A percentile compares a stretch with the other conserved stretches of the same genome.
Conservation (phyloP, 2,113 vertebrate genomes). For the Grammomys dolichurus region DNA sequence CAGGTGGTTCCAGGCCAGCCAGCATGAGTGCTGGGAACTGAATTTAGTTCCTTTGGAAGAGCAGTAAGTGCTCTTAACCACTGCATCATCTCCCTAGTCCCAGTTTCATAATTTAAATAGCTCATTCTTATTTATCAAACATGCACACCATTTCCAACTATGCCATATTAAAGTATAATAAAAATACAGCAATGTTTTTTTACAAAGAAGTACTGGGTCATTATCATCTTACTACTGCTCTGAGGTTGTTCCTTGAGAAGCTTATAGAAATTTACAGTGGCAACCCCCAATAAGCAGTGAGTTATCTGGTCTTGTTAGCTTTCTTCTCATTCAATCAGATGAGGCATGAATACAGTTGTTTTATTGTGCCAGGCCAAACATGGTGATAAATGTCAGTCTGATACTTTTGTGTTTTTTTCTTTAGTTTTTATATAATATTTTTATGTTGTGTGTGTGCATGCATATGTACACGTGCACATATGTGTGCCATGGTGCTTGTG, state of each 20-base stretch:
- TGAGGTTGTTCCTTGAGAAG: slow-evolving; percentile 49
- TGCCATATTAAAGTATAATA: slow-evolving; percentile 23
- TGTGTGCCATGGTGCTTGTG: not conserved
- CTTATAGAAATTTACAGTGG: not conserved
- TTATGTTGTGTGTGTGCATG: not conserved
- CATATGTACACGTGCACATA: not conserved
- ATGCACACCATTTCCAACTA: not conserved
- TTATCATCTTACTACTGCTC: not conserved
- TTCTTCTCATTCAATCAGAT: slow-evolving; percentile 38
- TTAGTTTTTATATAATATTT: not conserved
- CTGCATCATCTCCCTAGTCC: not conserved
- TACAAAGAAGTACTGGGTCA: not conserved
- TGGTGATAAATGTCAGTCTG: not conserved
- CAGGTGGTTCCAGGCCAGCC: not conserved
- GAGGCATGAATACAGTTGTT: not conserved
- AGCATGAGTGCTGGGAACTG: not conserved
- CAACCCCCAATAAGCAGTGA: not conserved
- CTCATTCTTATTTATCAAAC: slow-evolving; percentile 39
- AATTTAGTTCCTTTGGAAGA: not conserved
- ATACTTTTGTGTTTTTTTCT: not conserved
- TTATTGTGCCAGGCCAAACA: slow-evolving; percentile 4
- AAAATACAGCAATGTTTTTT: not conserved
- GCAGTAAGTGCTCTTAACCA: not conserved
- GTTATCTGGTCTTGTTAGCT: slow-evolving; percentile 15
- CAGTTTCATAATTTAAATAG: not conserved